phyloP scores from a whole-genome alignment of 2,797 vertebrate genomes.

The Ibycter americanus region DNA sequence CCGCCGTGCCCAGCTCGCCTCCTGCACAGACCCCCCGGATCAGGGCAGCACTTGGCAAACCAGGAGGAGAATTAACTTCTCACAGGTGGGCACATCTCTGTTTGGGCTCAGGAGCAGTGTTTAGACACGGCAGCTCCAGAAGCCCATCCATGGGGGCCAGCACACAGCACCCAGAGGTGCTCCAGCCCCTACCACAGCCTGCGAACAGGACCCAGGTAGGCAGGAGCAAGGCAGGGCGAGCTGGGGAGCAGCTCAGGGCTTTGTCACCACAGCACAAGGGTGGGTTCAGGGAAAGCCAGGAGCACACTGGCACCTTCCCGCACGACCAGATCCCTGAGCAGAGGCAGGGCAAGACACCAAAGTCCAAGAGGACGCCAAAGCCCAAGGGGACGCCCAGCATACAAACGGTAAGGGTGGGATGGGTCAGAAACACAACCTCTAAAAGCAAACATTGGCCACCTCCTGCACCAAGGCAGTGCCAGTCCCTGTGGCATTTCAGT shows the following conservation, averaged over 20 bases:
- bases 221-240: background rate
- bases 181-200: background rate
- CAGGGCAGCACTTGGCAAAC: accelerated
- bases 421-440: background rate
- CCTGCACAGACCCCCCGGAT: background rate
- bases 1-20: background rate
- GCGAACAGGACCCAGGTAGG: accelerated
- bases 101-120: background rate
- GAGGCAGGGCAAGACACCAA: background rate
- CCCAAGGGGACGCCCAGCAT: background rate
- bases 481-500: background rate
- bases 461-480: background rate
- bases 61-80: background rate
- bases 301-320: background rate
- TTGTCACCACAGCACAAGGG: background rate
- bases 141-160: background rate
- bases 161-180: background rate
- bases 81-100: background rate
- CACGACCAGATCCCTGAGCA: background rate
- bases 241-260: background rate
- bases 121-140: accelerated
- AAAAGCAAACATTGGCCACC: background rate
- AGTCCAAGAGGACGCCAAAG: background rate
- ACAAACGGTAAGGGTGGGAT: background rate
- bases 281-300: background rate